phyloP scores from a whole-genome alignment of 2,113 vertebrate genomes.

The Vulpes ferrilata region DNA sequence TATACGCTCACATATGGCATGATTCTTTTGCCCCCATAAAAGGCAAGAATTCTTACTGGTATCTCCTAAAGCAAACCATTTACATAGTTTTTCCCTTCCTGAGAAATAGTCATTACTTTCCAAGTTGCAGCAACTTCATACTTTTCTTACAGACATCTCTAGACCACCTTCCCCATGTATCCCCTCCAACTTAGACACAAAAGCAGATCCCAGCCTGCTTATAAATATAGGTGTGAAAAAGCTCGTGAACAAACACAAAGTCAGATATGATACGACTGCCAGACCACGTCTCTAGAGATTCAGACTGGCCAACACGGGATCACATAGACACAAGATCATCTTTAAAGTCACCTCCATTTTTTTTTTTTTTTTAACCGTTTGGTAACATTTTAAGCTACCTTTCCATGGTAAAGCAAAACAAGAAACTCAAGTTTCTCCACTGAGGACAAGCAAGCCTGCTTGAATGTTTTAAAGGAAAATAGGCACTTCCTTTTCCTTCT shows the following conservation, averaged over 20 bases:
- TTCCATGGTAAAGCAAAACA: slow-evolving; percentile 69
- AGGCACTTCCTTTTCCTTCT: slow-evolving; percentile 76
- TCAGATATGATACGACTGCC: neutral
- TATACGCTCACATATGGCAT: neutral
- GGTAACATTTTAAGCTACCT: slow-evolving; percentile 64
- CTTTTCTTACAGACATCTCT: neutral
- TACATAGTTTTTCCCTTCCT: neutral
- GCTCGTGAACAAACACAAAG: neutral
- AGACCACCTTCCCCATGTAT: neutral
- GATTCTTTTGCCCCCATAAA: neutral
- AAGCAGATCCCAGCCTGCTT: neutral
- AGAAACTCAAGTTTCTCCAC: slow-evolving; percentile 79
- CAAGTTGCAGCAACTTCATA: neutral
- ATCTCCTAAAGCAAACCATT: neutral
- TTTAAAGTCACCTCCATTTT: neutral
- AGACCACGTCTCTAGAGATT: neutral
- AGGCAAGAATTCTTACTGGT: neutral
- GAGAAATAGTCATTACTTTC: neutral
- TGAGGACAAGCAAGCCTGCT: slow-evolving; percentile 51
- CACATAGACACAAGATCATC: neutral
- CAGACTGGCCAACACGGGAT: neutral
- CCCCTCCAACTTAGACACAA: neutral
- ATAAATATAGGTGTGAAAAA: neutral
- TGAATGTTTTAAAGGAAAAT: slow-evolving; percentile 74
- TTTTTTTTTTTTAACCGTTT: slow-evolving; percentile 9